A percentile compares a stretch with the other conserved stretches of the same genome.
Evolutionary conservation across 2,797 vertebrate genomes (phyloP).

Genomic region (Poeciliopsis gracilis): DNA sequence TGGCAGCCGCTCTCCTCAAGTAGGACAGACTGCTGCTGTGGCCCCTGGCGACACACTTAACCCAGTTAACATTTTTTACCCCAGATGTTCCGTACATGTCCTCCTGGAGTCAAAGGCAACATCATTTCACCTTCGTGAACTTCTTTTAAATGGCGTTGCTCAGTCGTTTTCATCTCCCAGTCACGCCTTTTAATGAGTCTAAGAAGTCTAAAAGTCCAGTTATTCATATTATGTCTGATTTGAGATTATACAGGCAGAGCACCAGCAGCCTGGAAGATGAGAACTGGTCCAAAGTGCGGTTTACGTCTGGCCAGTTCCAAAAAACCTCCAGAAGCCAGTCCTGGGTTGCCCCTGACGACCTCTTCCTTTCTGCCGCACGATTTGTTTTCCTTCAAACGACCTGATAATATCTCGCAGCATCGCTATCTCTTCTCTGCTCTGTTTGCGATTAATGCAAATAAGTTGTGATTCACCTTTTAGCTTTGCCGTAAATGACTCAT

Average conservation of each 20-base stretch:
- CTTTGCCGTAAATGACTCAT: background rate
- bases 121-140: background rate
- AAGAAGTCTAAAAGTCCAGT: background rate
- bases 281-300: background rate
- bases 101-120: slow-evolving; percentile 6
- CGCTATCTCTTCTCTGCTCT: background rate
- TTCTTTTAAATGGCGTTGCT: background rate
- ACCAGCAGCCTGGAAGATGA: background rate
- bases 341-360: background rate
- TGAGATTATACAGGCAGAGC: background rate
- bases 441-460: background rate
- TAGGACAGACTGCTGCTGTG: slow-evolving; percentile 39
- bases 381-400: background rate
- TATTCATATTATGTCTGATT: background rate
- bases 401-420: background rate
- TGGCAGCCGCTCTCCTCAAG: slow-evolving; percentile 29
- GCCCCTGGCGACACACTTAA: slow-evolving; percentile 63
- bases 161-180: background rate
- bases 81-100: slow-evolving; percentile 46
- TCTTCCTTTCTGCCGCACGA: background rate
- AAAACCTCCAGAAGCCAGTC: background rate
- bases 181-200: background rate
- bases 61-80: slow-evolving; percentile 50
- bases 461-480: background rate
- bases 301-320: background rate